These are phyloP conservation scores for Chaetophractus vellerosus DNA, from an alignment of 2,797 vertebrate species.

Conservation along the genomic window DNA sequence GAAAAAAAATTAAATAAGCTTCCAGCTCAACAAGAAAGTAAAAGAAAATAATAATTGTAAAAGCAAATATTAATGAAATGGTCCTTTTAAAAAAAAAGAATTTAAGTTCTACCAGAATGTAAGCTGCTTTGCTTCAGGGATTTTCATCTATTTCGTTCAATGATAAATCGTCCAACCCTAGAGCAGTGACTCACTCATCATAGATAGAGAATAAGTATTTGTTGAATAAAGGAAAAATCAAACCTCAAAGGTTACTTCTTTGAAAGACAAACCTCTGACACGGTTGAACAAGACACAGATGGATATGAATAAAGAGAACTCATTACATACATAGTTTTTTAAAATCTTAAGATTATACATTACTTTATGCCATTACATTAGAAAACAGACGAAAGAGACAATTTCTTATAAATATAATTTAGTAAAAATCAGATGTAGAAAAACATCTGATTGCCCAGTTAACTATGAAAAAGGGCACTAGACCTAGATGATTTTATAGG, in stretches of 20 bases:
- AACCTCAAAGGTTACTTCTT: not conserved
- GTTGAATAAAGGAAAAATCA: not conserved
- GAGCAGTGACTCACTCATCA: not conserved
- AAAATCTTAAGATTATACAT: not conserved
- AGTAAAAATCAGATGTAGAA: not conserved
- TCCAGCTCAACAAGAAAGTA: not conserved
- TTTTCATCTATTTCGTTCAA: not conserved
- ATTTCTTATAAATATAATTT: not conserved
- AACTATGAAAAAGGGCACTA: not conserved
- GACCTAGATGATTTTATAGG: not conserved
- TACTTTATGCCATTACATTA: not conserved
- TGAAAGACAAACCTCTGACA: constrained; percentile 29
- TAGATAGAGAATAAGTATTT: too few species aligned
- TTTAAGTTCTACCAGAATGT: not conserved
- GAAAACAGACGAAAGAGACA: not conserved
- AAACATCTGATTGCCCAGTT: not conserved
- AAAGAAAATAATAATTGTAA: constrained; percentile 10
- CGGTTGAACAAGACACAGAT: not conserved
- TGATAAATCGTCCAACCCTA: not conserved
- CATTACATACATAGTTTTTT: not conserved
- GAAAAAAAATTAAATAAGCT: too few species aligned
- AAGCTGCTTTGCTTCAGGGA: not conserved
- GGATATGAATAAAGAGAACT: constrained; percentile 30
- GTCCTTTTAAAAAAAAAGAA: not conserved
- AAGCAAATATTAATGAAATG: not conserved